Conservation (phyloP, 1,140 invertebrate genomes). For the Cyrtorhinus lividipennis region DNA sequence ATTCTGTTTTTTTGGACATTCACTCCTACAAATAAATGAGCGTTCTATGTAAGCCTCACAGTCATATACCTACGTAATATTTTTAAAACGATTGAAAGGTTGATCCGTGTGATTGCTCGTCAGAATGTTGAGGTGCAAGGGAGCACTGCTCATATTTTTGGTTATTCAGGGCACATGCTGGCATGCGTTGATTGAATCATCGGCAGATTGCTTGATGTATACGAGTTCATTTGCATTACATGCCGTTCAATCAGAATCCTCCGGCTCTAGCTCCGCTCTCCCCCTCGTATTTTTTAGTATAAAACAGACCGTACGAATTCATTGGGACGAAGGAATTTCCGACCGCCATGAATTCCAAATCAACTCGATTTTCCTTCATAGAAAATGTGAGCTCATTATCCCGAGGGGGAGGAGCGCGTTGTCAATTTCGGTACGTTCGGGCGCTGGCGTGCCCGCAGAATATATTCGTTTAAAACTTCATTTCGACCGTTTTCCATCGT, state of each 20-base stretch:
- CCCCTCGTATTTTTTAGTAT: no score
- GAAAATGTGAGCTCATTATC: not conserved
- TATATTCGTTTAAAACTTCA: not conserved
- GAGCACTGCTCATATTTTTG: no score
- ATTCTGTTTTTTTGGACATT: no score
- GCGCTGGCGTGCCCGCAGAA: no score
- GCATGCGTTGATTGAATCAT: not conserved
- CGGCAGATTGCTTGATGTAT: not conserved
- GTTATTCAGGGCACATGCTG: not conserved
- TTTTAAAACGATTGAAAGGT: no score
- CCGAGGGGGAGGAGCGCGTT: not conserved
- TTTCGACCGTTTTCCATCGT: not conserved
- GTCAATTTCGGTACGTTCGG: no score
- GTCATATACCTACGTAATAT: no score
- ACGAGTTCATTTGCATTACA: not conserved
- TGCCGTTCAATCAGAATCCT: not conserved
- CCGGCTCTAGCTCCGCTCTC: no score
- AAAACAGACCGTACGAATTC: not conserved
- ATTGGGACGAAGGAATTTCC: not conserved
- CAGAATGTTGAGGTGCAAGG: no score
- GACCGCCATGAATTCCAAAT: not conserved
- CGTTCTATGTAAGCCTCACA: no score
- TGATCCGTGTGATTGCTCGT: no score
- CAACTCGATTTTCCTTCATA: not conserved
- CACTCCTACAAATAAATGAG: no score